Evolutionary conservation across 2,797 vertebrate species (phyloP).

Genomic region (Microtus californicus): DNA sequence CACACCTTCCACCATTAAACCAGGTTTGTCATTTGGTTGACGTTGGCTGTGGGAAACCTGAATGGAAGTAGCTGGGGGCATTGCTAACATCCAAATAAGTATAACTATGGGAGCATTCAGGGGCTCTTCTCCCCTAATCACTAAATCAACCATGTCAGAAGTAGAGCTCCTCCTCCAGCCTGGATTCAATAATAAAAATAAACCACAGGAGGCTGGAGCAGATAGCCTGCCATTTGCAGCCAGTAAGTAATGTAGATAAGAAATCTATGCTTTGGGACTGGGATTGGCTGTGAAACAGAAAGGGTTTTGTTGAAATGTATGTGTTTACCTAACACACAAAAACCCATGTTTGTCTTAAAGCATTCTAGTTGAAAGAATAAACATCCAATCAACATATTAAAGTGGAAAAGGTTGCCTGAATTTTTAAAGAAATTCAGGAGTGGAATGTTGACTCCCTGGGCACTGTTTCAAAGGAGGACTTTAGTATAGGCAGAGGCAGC

Average conservation of each 20-base stretch:
- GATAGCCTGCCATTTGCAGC: not conserved
- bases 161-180: not conserved
- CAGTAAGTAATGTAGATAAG: not conserved
- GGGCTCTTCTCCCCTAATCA: not conserved
- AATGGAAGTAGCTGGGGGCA: not conserved
- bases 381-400: conserved; percentile 15
- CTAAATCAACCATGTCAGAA: not conserved
- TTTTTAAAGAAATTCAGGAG: conserved; percentile 36
- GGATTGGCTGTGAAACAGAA: not conserved
- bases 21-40: not conserved
- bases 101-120: not conserved
- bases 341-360: not conserved
- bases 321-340: not conserved
- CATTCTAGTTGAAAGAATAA: conserved; percentile 36
- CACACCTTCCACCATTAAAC: not conserved
- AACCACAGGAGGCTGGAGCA: not conserved
- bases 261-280: not conserved
- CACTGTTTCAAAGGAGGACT: not conserved
- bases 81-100: not conserved
- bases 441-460: not conserved
- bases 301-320: not conserved
- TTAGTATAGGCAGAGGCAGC: not conserved
- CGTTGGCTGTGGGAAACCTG: not conserved
- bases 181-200: not conserved
- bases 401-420: not conserved